These are phyloP conservation scores for Sminthurinus signatus DNA, from an alignment of 1,140 invertebrate genomes.

Conservation along the genomic window DNA sequence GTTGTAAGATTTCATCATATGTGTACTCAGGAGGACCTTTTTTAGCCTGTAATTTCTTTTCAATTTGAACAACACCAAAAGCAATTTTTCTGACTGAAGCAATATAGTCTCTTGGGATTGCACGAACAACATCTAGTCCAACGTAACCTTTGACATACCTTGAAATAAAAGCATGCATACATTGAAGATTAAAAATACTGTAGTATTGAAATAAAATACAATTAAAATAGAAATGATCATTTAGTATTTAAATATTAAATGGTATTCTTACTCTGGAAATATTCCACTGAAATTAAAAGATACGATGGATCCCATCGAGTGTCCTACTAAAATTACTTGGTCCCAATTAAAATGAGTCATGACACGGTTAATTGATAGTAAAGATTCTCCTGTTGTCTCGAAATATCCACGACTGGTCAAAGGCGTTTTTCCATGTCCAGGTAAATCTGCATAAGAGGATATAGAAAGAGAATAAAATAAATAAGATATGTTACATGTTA, in stretches of 20 bases:
- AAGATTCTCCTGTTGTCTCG: conserved; percentile 34
- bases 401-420: conserved; percentile 42
- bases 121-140: conserved; percentile 29
- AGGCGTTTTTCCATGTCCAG: conserved; percentile 46
- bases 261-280: conserved; percentile 44
- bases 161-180: too few relatives aligned
- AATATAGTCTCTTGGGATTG: conserved; percentile 23
- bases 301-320: conserved; percentile 46
- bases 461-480: too few relatives aligned
- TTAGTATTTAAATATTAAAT: too few relatives aligned
- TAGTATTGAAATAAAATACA: too few relatives aligned
- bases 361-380: conserved; percentile 43
- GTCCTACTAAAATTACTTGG: conserved; percentile 45
- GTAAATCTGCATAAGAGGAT: conserved; percentile 38
- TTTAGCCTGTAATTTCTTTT: conserved; percentile 20
- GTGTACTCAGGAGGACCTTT: conserved; percentile 24
- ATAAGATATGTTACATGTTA: too few relatives aligned
- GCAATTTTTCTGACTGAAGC: conserved; percentile 7
- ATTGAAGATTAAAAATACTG: too few relatives aligned
- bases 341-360: conserved; percentile 45
- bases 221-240: too few relatives aligned
- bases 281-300: conserved; percentile 43
- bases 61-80: conserved; percentile 16
- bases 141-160: conserved; percentile 33
- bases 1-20: conserved; percentile 40